phyloP scores from a whole-genome alignment of 2,888 invertebrate genomes.

The Drosophila anomelani region DNA sequence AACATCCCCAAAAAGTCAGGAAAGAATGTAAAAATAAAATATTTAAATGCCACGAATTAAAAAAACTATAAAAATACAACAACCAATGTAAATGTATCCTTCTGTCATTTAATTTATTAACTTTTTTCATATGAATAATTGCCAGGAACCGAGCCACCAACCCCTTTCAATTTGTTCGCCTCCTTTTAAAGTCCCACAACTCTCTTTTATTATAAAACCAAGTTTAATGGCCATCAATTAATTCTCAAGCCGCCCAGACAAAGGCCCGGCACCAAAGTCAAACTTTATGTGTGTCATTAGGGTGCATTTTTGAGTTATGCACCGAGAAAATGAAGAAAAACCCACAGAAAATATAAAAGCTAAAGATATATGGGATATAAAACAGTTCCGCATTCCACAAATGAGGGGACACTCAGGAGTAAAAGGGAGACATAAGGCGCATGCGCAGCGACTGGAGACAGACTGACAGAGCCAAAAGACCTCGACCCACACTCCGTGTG shows the following conservation, averaged over 20 bases:
- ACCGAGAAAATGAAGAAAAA: conserved; percentile 9
- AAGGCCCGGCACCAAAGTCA: conserved; percentile 4
- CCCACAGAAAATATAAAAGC: conserved; percentile 11
- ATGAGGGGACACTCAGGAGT: conserved; percentile 5
- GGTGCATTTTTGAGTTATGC: conserved; percentile 45
- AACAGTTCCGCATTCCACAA: conserved; percentile 42
- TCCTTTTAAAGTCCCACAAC: conserved; percentile 5
- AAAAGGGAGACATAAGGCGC: conserved; percentile 18
- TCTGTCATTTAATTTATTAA: conserved; percentile 27
- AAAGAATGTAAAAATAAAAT: too few relatives aligned
- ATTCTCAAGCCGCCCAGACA: conserved; percentile 27
- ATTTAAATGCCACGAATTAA: too few relatives aligned
- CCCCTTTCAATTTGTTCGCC: conserved; percentile 31
- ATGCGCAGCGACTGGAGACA: conserved; percentile 23
- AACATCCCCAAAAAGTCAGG: too few relatives aligned
- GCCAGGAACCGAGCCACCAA: conserved; percentile 13
- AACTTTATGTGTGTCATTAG: conserved; percentile 47
- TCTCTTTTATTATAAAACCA: conserved; percentile 32
- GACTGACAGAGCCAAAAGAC: conserved; percentile 10
- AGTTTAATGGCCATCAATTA: conserved; percentile 45
- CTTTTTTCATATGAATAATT: conserved; percentile 11
- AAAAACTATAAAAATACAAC: too few relatives aligned
- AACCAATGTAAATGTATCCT: conserved; percentile 1
- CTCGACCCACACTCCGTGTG: conserved; percentile 50
- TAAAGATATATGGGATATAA: conserved; percentile 9